phyloP scores from a whole-genome alignment of 1,140 invertebrate genomes.

The Aphaenogaster ashmeadi region DNA sequence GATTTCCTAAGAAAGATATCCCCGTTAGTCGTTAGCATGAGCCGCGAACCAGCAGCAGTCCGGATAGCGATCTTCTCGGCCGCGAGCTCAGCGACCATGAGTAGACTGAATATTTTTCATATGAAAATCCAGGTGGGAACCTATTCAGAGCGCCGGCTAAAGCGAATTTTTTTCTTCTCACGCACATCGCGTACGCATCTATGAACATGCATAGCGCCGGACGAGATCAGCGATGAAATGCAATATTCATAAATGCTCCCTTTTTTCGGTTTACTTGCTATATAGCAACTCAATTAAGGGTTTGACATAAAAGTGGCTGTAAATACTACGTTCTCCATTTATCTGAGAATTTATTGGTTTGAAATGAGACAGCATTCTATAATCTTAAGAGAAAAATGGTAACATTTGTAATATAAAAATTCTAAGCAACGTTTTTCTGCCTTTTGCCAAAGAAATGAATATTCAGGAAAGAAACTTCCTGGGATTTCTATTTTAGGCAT shows the following conservation, averaged over 20 bases:
- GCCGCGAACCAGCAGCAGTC: slow-evolving; percentile 50
- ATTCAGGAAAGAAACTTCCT: background rate
- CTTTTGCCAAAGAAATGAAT: background rate
- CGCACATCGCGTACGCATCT: slow-evolving; percentile 57
- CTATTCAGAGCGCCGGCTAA: slow-evolving; percentile 42
- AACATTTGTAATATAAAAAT: background rate
- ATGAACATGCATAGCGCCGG: background rate
- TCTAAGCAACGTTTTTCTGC: background rate
- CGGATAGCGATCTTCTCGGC: slow-evolving; percentile 74
- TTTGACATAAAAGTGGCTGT: background rate
- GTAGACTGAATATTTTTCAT: slow-evolving; percentile 76
- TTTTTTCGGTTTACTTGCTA: background rate
- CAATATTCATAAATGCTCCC: slow-evolving; percentile 8
- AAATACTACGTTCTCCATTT: slow-evolving; percentile 7
- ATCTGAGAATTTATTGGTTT: slow-evolving; percentile 1
- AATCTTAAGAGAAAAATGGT: background rate
- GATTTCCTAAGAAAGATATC: slow-evolving; percentile 65
- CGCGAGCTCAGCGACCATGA: slow-evolving; percentile 74
- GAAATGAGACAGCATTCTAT: background rate
- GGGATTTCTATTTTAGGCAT: background rate
- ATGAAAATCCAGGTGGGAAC: slow-evolving; percentile 72
- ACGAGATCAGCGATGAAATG: slow-evolving; percentile 27
- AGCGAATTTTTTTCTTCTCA: slow-evolving; percentile 65
- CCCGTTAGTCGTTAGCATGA: slow-evolving; percentile 75
- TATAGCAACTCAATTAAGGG: slow-evolving; percentile 21